These are phyloP conservation scores for Autographa gamma DNA, from an alignment of 2,888 invertebrate genomes.

Conservation along the genomic window DNA sequence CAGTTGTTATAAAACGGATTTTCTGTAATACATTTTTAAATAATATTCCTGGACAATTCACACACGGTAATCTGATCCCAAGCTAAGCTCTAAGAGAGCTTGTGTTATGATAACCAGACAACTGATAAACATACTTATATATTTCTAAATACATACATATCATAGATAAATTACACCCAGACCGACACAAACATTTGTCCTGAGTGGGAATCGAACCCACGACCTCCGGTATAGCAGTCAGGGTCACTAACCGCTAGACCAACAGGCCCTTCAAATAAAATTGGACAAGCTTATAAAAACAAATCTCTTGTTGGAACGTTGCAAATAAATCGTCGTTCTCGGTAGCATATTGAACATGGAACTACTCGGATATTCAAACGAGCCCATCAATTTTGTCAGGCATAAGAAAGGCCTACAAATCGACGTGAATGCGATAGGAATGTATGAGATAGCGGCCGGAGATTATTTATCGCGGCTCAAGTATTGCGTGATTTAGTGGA, in stretches of 20 bases:
- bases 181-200: too few relatives aligned
- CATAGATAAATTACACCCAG: too few relatives aligned
- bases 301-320: not conserved
- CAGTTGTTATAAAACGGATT: not conserved
- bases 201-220: too few relatives aligned
- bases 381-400: constrained; percentile 48
- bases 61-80: too few relatives aligned
- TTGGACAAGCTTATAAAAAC: not conserved
- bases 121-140: too few relatives aligned
- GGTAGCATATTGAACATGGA: constrained; percentile 39
- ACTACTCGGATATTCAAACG: constrained; percentile 52
- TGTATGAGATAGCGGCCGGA: constrained; percentile 37
- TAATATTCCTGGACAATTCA: too few relatives aligned
- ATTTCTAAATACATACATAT: too few relatives aligned
- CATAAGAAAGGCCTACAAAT: constrained; percentile 54
- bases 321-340: constrained; percentile 33
- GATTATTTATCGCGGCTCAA: constrained; percentile 53
- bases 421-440: constrained; percentile 40
- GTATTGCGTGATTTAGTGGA: constrained; percentile 52
- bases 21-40: not conserved
- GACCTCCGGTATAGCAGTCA: too few relatives aligned
- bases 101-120: too few relatives aligned
- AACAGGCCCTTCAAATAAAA: too few relatives aligned
- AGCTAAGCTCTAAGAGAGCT: too few relatives aligned
- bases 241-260: too few relatives aligned